Conservation (phyloP, 2,113 vertebrate genomes). For the Cinclus mexicanus region DNA sequence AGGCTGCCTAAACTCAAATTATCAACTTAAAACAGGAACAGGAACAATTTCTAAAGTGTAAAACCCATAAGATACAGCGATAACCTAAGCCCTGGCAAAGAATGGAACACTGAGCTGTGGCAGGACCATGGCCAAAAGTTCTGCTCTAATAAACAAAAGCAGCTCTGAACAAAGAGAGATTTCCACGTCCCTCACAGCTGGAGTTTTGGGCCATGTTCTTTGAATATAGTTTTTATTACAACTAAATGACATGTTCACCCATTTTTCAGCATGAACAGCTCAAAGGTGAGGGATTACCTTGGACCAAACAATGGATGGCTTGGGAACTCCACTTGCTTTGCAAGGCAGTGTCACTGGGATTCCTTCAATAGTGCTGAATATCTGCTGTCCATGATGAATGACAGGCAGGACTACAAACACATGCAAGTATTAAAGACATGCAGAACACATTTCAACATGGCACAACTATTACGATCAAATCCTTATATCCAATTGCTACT, state of each 20-base stretch:
- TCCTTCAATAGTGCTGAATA: conserved; percentile 93
- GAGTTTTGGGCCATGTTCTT: not conserved
- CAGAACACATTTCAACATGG: not conserved
- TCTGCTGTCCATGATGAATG: conserved; percentile 93
- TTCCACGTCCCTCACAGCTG: not conserved
- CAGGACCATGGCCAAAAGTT: not conserved
- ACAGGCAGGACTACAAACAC: conserved; percentile 84
- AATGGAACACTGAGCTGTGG: not conserved
- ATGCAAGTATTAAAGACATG: not conserved
- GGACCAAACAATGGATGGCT: conserved; percentile 88
- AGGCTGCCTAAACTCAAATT: not conserved
- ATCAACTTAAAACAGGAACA: not conserved
- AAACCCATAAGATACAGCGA: not conserved
- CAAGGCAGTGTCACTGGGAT: conserved; percentile 87
- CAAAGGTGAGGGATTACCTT: conserved; percentile 79
- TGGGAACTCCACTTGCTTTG: conserved; percentile 86
- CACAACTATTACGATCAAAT: not conserved
- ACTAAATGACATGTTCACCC: not conserved
- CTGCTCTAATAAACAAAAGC: not conserved
- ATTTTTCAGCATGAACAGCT: not conserved
- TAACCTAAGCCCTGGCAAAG: not conserved
- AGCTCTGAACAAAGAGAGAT: not conserved
- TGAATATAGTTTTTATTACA: not conserved
- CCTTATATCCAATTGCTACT: not conserved
- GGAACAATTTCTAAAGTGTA: not conserved